Evolutionary conservation across 2,888 invertebrate genomes (phyloP), one percentile per base, ranked within the genome.

Genomic region (Phlogophora meticulosa): DNA sequence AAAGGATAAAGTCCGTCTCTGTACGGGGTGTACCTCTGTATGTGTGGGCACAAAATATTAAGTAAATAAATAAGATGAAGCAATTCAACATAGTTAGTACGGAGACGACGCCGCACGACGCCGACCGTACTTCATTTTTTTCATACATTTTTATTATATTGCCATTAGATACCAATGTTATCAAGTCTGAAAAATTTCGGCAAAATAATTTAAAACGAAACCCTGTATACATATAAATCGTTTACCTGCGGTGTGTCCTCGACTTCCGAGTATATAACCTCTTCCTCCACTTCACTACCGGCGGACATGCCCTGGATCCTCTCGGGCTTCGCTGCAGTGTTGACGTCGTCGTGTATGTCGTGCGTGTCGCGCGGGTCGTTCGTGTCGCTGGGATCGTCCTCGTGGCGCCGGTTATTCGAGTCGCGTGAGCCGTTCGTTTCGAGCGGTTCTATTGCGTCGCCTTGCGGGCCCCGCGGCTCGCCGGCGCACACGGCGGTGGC

Each of bases 231-330:
- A n/a, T 45, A 56, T 52, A 60, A 67, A 73, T 61, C 67, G 66
- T 66, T 90, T 93, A 94, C 94, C 94, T 94, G 92, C 42, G 90
- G 83, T 67, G 78, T 70, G 51, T 94, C 91, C 45, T 92, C 93
- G 15, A 94, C 92, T 86, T 94, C 94, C 1, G 92, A 91, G 80
- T 95, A 94, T 63, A 94, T 93, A 62, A 84, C 92, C 67, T 94
- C 93, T 15, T 92, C 90, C 13, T 84, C 85, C 4, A 55, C 42
- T 7, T 61, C 55, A 38, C 61, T 64, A 20, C 57, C 53, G 40
- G 76, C 45, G 36, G 79, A 66, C 36, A 67, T 70, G 58, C 69
- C 67, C 11, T 74, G 36, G 20, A 68, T 17, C 20, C 58, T 49
- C n/a, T 83, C 84, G 0, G 76, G 65, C 1, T 76, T 68, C 13